Base-by-base conservation (phyloP, 2,888 invertebrate genomes). In the Pilophorus perplexus region DNA sequence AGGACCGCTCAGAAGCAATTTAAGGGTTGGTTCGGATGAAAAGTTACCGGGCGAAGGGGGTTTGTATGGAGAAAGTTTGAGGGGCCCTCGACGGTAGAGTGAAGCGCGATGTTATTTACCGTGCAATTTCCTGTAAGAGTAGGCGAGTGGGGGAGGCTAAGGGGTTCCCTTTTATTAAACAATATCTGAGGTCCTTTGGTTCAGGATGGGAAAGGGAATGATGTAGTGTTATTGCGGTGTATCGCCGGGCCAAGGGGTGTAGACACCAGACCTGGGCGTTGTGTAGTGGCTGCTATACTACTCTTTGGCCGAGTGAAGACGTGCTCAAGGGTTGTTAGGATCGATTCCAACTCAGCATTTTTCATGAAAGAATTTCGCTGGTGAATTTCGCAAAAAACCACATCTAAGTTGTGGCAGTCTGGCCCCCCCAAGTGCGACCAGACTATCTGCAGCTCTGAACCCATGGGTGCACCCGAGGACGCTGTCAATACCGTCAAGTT, bases 131-230 rank as follows among this genome's bases (percentile, higher is more conserved):
- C 64, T 65, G 64, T 42, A 54, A 42, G 28, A 28, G 40, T 8
- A 16, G 1, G 14, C n/a, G 22, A 22, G 22, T n/a, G 33, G n/a
- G 48, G 50, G 28, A 18, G 54, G 52, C 25, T 25, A 3, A 44
- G 44, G 18, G 33, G 52, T 27, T 33, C 42, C 64, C 64, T 65
- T 65, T 65, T 65, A 65, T 65, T 65, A 65, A 65, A 65, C 64
- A 65, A 65, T 65, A 65, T 65, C 64, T 54, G 64, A 65, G 64
- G 64, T 65, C 64, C 54, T 65, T 64, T 59, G 59, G 42, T n/a
- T 16, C 42, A n/a, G 10, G 27, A n/a, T 1, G 5, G 59, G 55
- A n/a, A 22, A 12, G 27, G 59, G 59, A 59, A 65, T 65, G 64
- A 65, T 52, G 64, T 65, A 65, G 54, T 65, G 64, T 65, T 65